Evolutionary conservation across 2,888 invertebrate genomes (phyloP), one percentile per base, ranked within the genome.

Genomic region (Aporophyla lueneburgensis): DNA sequence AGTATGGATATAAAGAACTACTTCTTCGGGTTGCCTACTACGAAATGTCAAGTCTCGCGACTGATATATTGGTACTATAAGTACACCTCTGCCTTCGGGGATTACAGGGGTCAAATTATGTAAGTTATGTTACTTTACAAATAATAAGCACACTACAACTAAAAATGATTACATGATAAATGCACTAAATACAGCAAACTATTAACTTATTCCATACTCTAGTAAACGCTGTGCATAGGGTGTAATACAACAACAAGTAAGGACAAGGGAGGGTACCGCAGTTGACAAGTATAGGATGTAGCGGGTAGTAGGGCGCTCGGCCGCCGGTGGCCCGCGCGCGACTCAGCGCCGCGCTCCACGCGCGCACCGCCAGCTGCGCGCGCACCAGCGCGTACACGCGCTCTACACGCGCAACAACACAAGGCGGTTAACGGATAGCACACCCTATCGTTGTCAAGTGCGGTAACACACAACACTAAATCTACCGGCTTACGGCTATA

Each of bases 211-310:
- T 49, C 12, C 6, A 24, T 12, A 21, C n/a, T 46, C 21, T 24
- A 16, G 24, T 74, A 21, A 14, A 59, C 40, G 9, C 40, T 59
- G 24, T 19, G 14, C n/a, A 9, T 51, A 14, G 33, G 24, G 14
- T n/a, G 49, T 7, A 12, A 12, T 16, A 21, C n/a, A 51, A 24
- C 9, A 66, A 51, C 51, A 16, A 59, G 33, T 46, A 62, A 53
- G 40, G 61, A 53, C 5, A 27, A 19, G 24, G 43, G 63, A 27
- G 53, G 84, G 88, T 93, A 93, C 91, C 89, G 88, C 91, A 91
- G 86, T 89, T 88, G 90, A 91, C 89, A 89, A 90, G 85, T 76
- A 91, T 72, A 76, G 92, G 91, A 81, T 89, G 91, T 61, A 85
- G 88, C 83, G 80, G 79, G 80, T 43, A 75, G 75, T 67, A 14